Evolutionary conservation across 2,888 invertebrate species (phyloP).

Genomic region (Congeria kusceri): DNA sequence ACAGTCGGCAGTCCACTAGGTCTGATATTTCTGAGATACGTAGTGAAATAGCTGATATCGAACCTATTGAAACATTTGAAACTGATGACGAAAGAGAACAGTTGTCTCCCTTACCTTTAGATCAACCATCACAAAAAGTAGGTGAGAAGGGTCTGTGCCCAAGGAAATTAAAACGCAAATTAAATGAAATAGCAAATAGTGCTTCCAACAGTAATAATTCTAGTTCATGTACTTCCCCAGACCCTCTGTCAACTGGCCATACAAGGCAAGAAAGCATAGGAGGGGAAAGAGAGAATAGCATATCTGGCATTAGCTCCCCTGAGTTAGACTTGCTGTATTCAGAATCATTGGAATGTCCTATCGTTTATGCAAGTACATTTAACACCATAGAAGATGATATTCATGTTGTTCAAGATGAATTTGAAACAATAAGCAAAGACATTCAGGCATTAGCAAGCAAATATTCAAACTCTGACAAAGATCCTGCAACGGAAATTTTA

Average conservation of each 20-base stretch:
- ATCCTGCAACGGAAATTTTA: constrained; percentile 51
- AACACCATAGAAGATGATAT: constrained; percentile 74
- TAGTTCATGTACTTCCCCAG: constrained; percentile 68
- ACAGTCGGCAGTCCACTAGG: constrained; percentile 54
- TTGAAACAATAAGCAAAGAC: constrained; percentile 75
- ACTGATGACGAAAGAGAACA: constrained; percentile 64
- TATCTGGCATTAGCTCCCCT: constrained; percentile 63
- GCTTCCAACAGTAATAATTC: constrained; percentile 41
- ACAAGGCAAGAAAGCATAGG: constrained; percentile 58
- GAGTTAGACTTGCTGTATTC: constrained; percentile 69
- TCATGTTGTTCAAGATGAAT: constrained; percentile 77
- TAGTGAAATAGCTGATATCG: constrained; percentile 47
- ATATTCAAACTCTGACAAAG: constrained; percentile 37
- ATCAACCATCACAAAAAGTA: constrained; percentile 56
- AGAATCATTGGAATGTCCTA: constrained; percentile 57
- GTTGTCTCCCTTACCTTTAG: constrained; percentile 63
- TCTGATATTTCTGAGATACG: constrained; percentile 60
- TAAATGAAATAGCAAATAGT: constrained; percentile 67
- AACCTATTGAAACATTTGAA: constrained; percentile 12
- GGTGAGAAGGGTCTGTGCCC: constrained; percentile 68
- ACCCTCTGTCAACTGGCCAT: constrained; percentile 20
- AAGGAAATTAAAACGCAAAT: constrained; percentile 71
- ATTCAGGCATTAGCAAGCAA: constrained; percentile 71
- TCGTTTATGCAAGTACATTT: constrained; percentile 68
- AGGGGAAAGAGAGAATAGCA: constrained; percentile 67